A percentile compares a stretch with the other conserved stretches of the same genome.
Conservation (phyloP, 2,888 invertebrate species). For the Plagiodera versicolora region DNA sequence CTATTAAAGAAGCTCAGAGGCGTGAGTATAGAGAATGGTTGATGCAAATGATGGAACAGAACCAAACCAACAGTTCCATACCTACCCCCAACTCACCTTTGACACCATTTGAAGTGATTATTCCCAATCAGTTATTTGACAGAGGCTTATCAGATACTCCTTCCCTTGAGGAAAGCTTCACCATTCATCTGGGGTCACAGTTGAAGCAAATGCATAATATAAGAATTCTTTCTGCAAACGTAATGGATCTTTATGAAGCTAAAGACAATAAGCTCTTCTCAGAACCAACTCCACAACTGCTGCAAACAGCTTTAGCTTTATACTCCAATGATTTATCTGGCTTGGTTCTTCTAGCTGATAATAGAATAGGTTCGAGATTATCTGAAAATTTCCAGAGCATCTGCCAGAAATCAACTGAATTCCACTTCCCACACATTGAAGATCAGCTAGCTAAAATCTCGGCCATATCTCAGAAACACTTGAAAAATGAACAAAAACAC, state of each 20-base stretch:
- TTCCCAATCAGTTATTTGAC: conserved; percentile 26
- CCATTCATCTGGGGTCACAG: conserved; percentile 96
- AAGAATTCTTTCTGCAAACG: conserved; percentile 82
- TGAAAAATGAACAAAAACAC: conserved; percentile 38
- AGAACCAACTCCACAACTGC: conserved; percentile 72
- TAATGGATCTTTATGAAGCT: conserved; percentile 75
- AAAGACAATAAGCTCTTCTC: conserved; percentile 48
- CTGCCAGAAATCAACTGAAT: conserved; percentile 84
- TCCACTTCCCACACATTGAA: conserved; percentile 88
- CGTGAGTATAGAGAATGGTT: conserved; percentile 89
- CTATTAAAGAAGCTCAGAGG: conserved; percentile 81
- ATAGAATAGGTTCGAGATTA: conserved; percentile 51
- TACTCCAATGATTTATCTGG: conserved; percentile 92
- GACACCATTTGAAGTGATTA: conserved; percentile 41
- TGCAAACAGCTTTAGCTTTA: conserved; percentile 91
- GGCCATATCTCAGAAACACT: conserved; percentile 43
- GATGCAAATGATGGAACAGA: conserved; percentile 75
- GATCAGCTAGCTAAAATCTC: conserved; percentile 78
- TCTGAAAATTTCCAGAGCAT: conserved; percentile 66
- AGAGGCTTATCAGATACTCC: conserved; percentile 38
- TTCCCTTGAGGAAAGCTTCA: conserved; percentile 89
- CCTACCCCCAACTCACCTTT: conserved; percentile 60
- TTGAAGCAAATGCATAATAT: conserved; percentile 99
- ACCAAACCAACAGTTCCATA: conserved; percentile 61
- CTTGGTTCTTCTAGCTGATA: conserved; percentile 78